These are phyloP conservation scores for Hydrozoanthus tunicans DNA, from an alignment of 64 coral and sea anemone species.

Conservation along the genomic window DNA sequence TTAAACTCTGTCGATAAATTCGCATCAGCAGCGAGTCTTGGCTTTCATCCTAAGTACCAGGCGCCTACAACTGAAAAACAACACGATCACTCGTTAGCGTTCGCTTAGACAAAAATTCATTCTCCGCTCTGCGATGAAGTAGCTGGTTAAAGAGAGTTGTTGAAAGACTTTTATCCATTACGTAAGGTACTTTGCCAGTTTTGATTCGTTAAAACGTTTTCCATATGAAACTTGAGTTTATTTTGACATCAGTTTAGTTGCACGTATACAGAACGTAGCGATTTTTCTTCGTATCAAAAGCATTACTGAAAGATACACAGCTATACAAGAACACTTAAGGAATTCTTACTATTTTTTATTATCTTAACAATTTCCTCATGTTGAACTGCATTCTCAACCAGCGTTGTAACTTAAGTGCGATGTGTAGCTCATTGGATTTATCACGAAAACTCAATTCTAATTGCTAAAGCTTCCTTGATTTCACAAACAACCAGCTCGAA, in stretches of 20 bases:
- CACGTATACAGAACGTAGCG: background rate
- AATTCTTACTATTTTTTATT: conserved; percentile 31
- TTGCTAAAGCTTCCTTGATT: too few species aligned
- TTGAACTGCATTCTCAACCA: background rate
- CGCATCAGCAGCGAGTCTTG: too few species aligned
- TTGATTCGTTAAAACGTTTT: background rate
- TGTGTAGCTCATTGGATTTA: background rate
- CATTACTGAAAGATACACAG: background rate
- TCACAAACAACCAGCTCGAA: background rate
- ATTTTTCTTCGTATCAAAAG: background rate
- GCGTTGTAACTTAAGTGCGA: background rate
- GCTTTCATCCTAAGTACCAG: too few species aligned
- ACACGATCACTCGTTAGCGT: too few species aligned
- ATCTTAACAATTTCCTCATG: conserved; percentile 56
- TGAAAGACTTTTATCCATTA: background rate
- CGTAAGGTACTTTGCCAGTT: background rate
- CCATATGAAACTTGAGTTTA: background rate
- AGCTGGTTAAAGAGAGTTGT: too few species aligned
- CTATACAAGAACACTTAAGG: background rate
- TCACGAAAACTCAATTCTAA: background rate
- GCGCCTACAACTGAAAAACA: too few species aligned
- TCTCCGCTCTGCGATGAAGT: too few species aligned
- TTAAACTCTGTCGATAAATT: too few species aligned
- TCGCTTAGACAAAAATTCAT: too few species aligned
- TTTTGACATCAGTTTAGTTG: background rate